Evolutionary conservation across 2,113 vertebrate genomes (phyloP), one percentile per base, ranked within the genome.

Genomic region (Channa argus): DNA sequence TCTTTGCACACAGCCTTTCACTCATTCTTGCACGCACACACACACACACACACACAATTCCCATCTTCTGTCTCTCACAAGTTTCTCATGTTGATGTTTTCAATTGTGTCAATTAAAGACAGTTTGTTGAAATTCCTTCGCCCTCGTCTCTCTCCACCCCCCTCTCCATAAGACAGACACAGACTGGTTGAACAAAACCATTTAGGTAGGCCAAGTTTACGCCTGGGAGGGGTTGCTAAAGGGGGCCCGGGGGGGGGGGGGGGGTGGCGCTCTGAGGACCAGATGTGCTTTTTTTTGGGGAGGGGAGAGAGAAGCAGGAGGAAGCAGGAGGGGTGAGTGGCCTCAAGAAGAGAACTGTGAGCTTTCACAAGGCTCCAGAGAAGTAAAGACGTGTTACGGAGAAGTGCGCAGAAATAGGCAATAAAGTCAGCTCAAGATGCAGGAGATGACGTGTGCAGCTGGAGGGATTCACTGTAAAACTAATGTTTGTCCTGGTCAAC

Each of bases 131-230:
- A 83, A 87, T 91, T 88, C 84, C 83, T 85, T 46, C 13, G 44
- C 36, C 1, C 52, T 44, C 53, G 39, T 39, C 37, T 55, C 66
- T 41, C 50, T 41, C 15, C 39, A 37, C 33, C 74, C 60, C 67
- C 66, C 78, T 47, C 82, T 49, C 66, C 38, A 38, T 72, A 38
- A 49, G 71, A 75, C 66, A 56, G 44, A 63, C 80, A 61, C 77
- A 81, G 79, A 71, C 84, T 79, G 77, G 79, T 88, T 54, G 83
- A 90, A 91, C 87, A 89, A 92, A 93, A 91, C 91, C 92, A 92
- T 89, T 85, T 85, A 87, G 87, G 90, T 92, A 77, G 86, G 92
- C 92, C 93, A 91, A 93, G 86, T 92, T 88, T 84, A 88, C 56
- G 58, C 89, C 81, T 88, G 94, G 90, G 92, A 89, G 92, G 89